These are phyloP conservation scores for Blera fallax DNA, from an alignment of 2,888 invertebrate species.

Conservation along the genomic window DNA sequence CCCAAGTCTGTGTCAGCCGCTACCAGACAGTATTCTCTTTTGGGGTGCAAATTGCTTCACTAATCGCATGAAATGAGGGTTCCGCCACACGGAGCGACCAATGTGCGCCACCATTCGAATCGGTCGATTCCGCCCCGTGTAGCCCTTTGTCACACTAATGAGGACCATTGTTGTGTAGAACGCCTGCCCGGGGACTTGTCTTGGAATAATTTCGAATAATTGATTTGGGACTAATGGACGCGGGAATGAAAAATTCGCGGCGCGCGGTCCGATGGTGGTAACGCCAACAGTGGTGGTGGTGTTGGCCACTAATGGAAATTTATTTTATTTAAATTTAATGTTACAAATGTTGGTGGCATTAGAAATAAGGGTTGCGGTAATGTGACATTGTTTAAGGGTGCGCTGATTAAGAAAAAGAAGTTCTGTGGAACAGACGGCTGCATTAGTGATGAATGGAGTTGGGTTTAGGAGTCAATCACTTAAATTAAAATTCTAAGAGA, in stretches of 20 bases:
- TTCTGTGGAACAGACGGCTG: neutral
- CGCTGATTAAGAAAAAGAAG: slow-evolving; percentile 37
- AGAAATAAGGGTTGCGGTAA: slow-evolving; percentile 50
- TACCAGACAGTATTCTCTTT: slow-evolving; percentile 40
- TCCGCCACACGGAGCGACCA: slow-evolving; percentile 18
- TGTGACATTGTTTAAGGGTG: slow-evolving; percentile 34
- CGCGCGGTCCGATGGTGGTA: no score
- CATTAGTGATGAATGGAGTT: neutral
- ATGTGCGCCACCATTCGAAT: slow-evolving; percentile 24
- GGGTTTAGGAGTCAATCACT: neutral
- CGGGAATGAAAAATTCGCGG: slow-evolving; percentile 53
- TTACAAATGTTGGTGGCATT: slow-evolving; percentile 24
- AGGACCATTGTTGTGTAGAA: slow-evolving; percentile 57
- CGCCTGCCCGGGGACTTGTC: slow-evolving; percentile 60
- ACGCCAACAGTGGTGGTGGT: neutral
- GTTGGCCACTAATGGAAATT: slow-evolving; percentile 63
- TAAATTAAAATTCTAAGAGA: neutral
- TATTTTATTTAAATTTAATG: slow-evolving; percentile 71
- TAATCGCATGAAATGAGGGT: slow-evolving; percentile 71
- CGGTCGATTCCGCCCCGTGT: slow-evolving; percentile 50
- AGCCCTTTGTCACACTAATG: slow-evolving; percentile 66
- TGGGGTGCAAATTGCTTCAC: slow-evolving; percentile 70
- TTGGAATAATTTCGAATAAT: slow-evolving; percentile 69
- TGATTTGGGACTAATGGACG: slow-evolving; percentile 65
- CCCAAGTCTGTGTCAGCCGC: slow-evolving; percentile 63